phyloP scores from a whole-genome alignment of 2,888 invertebrate species.

The Oscheius sp. region DNA sequence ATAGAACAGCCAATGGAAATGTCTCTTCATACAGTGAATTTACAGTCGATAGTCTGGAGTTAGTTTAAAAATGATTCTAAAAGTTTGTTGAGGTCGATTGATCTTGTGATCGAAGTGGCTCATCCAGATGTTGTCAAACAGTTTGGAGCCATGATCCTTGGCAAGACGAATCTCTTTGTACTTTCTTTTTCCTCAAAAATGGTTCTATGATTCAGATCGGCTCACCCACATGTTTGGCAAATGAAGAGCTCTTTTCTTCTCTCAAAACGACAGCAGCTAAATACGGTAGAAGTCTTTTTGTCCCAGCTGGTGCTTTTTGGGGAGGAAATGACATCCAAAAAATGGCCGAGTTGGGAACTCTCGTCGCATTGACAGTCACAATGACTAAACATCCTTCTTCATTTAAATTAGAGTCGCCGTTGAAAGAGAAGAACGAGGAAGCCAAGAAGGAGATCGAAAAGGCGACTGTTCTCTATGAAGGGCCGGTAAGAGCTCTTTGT shows the following conservation, averaged over 20 bases:
- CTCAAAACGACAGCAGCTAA: slow-evolving; percentile 69
- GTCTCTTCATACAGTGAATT: slow-evolving; percentile 55
- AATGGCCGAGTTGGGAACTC: slow-evolving; percentile 74
- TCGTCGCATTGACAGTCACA: slow-evolving; percentile 74
- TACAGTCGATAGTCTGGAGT: slow-evolving; percentile 42
- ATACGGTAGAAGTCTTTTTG: slow-evolving; percentile 68
- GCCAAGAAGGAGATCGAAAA: slow-evolving; percentile 56
- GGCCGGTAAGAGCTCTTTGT: slow-evolving; percentile 74
- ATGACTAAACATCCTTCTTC: slow-evolving; percentile 75
- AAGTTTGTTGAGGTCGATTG: slow-evolving; percentile 46
- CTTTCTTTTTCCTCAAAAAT: slow-evolving; percentile 25
- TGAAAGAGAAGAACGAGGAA: slow-evolving; percentile 71
- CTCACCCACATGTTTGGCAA: slow-evolving; percentile 75
- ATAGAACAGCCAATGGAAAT: slow-evolving; percentile 56
- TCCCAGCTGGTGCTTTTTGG: slow-evolving; percentile 76
- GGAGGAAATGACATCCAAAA: slow-evolving; percentile 75
- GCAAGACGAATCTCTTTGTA: slow-evolving; percentile 73
- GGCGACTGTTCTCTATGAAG: slow-evolving; percentile 73
- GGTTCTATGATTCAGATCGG: slow-evolving; percentile 71
- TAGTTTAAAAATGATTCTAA: background rate
- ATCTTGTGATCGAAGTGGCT: slow-evolving; percentile 74
- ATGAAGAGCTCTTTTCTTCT: slow-evolving; percentile 69
- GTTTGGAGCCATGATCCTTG: slow-evolving; percentile 72
- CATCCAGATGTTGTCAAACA: slow-evolving; percentile 74
- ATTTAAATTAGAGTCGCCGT: slow-evolving; percentile 73